Evolutionary conservation across 2,888 invertebrate species (phyloP).

Genomic region (Drosophila prostipennis): DNA sequence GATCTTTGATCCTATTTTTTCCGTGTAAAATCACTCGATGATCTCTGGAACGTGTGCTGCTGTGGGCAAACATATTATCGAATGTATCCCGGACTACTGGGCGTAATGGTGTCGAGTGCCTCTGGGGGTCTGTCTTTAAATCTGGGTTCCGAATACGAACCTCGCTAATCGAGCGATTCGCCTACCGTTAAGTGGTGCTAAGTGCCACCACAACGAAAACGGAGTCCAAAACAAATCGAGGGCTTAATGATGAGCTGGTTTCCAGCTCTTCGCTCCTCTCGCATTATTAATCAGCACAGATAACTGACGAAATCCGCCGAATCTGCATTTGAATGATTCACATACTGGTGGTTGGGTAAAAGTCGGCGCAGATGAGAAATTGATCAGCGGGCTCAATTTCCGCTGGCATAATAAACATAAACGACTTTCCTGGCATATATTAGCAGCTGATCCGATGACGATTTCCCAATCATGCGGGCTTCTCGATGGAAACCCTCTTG

Average conservation of each 20-base stretch:
- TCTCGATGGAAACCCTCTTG: slow-evolving; percentile 2
- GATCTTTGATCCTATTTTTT: background rate
- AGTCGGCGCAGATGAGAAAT: slow-evolving; percentile 12
- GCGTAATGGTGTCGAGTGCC: slow-evolving; percentile 41
- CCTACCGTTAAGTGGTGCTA: slow-evolving; percentile 64
- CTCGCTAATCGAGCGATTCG: slow-evolving; percentile 50
- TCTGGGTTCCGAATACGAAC: slow-evolving; percentile 9
- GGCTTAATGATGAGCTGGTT: slow-evolving; percentile 39
- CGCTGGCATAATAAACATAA: slow-evolving; percentile 62
- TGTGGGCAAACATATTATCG: slow-evolving; percentile 2
- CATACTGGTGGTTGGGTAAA: background rate
- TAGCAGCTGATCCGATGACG: slow-evolving; percentile 58
- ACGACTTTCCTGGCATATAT: slow-evolving; percentile 32
- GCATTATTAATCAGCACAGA: slow-evolving; percentile 39
- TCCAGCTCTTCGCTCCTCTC: slow-evolving; percentile 10
- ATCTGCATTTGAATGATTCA: slow-evolving; percentile 38
- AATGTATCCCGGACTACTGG: slow-evolving; percentile 25
- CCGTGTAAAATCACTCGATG: slow-evolving; percentile 16
- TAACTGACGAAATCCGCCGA: slow-evolving; percentile 9
- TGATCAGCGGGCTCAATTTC: slow-evolving; percentile 35
- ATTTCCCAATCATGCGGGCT: slow-evolving; percentile 53
- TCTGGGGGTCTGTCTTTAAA: slow-evolving; percentile 2
- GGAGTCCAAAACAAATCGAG: slow-evolving; percentile 35
- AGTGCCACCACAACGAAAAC: slow-evolving; percentile 42
- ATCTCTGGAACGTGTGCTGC: slow-evolving; percentile 23